Evolutionary conservation across 1,140 invertebrate genomes (phyloP).

Genomic region (Euwallacea fornicatus): DNA sequence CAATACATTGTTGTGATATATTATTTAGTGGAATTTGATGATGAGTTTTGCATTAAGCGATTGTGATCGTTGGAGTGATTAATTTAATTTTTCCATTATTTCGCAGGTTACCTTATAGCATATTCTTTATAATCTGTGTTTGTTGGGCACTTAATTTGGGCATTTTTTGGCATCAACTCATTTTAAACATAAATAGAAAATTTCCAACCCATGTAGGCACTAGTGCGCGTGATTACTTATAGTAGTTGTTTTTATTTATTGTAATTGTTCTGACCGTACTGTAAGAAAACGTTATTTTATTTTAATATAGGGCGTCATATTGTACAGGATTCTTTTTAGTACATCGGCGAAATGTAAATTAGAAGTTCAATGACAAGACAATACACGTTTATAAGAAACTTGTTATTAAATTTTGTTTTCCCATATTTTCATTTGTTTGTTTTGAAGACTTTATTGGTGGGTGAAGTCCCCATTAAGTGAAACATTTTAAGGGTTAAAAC

Average conservation of each 20-base stretch:
- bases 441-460: background rate
- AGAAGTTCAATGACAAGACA: constrained; percentile 35
- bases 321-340: constrained; percentile 33
- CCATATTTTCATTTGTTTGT: constrained; percentile 16
- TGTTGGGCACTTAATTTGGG: no score
- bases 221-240: constrained; percentile 18
- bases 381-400: constrained; percentile 32
- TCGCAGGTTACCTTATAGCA: constrained; percentile 13
- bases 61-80: constrained; percentile 36
- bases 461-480: no score
- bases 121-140: background rate
- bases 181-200: no score
- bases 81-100: constrained; percentile 12
- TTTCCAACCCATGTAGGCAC: no score
- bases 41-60: constrained; percentile 1
- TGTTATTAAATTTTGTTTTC: constrained; percentile 34
- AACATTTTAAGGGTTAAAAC: no score
- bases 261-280: background rate
- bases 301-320: constrained; percentile 8
- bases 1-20: no score
- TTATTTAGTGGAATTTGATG: background rate
- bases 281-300: background rate
- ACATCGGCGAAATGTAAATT: constrained; percentile 27
- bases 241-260: constrained; percentile 7
- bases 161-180: no score